Evolutionary conservation across 2,797 vertebrate genomes (phyloP).

Genomic region (Enteromius viviparus): DNA sequence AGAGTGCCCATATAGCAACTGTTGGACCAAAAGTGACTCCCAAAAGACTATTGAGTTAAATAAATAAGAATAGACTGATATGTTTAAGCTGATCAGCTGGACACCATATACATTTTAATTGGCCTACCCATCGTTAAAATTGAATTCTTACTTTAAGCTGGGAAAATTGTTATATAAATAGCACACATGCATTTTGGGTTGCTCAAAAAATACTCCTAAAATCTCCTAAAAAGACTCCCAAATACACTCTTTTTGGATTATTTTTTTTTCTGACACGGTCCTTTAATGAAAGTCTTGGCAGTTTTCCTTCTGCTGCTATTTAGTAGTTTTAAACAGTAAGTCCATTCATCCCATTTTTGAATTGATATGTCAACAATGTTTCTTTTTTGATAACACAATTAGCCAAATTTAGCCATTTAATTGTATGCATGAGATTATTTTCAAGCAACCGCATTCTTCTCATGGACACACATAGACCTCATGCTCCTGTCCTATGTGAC

Average conservation of each 20-base stretch:
- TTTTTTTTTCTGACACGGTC: not conserved
- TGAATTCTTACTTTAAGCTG: not conserved
- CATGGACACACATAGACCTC: not conserved
- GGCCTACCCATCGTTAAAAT: not conserved
- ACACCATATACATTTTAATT: not conserved
- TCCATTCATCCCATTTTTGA: not conserved
- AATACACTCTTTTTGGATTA: not conserved
- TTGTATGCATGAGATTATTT: not conserved
- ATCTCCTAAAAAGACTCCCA: too few species aligned
- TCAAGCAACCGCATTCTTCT: not conserved
- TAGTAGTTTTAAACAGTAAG: slow-evolving; percentile 1
- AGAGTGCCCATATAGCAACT: not conserved
- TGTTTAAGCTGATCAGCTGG: not conserved
- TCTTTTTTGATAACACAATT: not conserved
- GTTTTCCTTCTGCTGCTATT: not conserved
- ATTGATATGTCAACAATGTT: not conserved
- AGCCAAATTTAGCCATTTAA: not conserved
- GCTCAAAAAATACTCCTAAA: not conserved
- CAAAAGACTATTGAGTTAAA: not conserved
- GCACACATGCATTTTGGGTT: not conserved
- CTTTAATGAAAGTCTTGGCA: not conserved
- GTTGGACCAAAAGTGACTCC: not conserved
- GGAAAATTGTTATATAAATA: not conserved
- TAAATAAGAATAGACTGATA: not conserved
- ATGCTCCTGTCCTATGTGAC: not conserved